Base-by-base conservation (phyloP, 2,888 invertebrate species). In the Frankliniella intonsa region DNA sequence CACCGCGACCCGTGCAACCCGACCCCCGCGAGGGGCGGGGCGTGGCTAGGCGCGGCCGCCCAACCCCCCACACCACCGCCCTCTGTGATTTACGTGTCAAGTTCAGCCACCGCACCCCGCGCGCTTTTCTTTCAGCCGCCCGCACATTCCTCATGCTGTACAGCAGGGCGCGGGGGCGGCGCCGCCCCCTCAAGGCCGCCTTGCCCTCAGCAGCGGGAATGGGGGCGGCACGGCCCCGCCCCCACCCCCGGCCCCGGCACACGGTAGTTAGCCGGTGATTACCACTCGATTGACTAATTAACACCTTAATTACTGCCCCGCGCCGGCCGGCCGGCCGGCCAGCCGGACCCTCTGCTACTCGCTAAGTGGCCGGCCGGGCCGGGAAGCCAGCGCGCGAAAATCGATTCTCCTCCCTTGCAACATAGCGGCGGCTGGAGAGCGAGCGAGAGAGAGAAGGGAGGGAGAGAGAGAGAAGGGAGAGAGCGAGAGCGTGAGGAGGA, bases 251-350 rank as follows among this genome's bases (percentile, higher is more conserved):
- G 62, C 11, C 62, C 17, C 19, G 17, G 17, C 62, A 62, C 62
- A 62, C 55, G 55, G 55, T 62, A 62, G 69, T 76, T 76, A 76
- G 22, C 69, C 12, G 25, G 22, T 22, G 22, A 76, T 76, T 76
- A 76, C 69, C 69, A 25, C 12, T 12, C 69, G 69, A 76, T 76
- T 76, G 22, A 76, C 69, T 76, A 76, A 76, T 76, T 76, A 76
- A 22, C 69, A 25, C 22, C 25, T n/a, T 76, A 22, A 76, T 76
- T 25, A 76, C 69, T 12, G 25, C 22, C 38, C 25, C n/a, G 25
- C 12, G 69, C 69, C 17, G 14, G 19, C 62, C 62, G 14, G 19
- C 17, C 55, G 14, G 0, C 19, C 11, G 17, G 19, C 62, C 62
- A 7, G 62, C 62, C 62, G 19, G 17, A 62, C 55, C 55, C 55